These are phyloP conservation scores for Sesia bembeciformis DNA, from an alignment of 2,888 invertebrate genomes.

Conservation along the genomic window DNA sequence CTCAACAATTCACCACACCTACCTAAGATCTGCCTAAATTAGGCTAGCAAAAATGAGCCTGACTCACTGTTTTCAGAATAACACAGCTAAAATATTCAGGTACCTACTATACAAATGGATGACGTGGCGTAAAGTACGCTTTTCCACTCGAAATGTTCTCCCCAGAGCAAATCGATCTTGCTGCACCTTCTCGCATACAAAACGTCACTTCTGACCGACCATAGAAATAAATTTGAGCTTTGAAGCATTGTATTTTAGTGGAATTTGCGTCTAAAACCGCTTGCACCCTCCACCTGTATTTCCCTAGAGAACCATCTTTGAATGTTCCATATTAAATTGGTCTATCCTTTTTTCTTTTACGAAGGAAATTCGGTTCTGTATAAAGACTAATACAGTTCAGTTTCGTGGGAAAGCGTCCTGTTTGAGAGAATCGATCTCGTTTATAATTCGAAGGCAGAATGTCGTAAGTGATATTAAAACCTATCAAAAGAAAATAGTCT, in stretches of 20 bases:
- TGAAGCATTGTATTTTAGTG: constrained; percentile 3
- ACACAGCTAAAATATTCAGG: too few species aligned
- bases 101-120: background rate
- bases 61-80: too few species aligned
- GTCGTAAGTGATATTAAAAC: constrained; percentile 20
- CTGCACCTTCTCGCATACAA: constrained; percentile 16
- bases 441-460: constrained; percentile 23
- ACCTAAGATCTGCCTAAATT: too few species aligned
- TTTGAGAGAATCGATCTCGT: constrained; percentile 70
- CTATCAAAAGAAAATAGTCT: constrained; percentile 12
- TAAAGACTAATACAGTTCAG: fast-evolving
- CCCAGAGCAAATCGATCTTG: constrained; percentile 66
- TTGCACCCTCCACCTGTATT: constrained; percentile 34
- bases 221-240: constrained; percentile 22
- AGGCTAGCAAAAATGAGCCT: too few species aligned
- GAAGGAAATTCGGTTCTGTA: constrained; percentile 20
- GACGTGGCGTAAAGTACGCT: background rate
- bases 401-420: constrained; percentile 14
- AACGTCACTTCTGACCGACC: constrained; percentile 25
- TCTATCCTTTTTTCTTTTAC: constrained; percentile 37
- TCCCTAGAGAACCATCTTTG: constrained; percentile 73
- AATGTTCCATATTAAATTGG: constrained; percentile 63
- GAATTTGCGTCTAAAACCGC: constrained; percentile 24
- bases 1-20: too few species aligned
- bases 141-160: background rate